A percentile compares a stretch with the other conserved stretches of the same genome.
These are phyloP conservation scores for Pteria penguin DNA, from an alignment of 2,888 invertebrate species.

Conservation along the genomic window DNA sequence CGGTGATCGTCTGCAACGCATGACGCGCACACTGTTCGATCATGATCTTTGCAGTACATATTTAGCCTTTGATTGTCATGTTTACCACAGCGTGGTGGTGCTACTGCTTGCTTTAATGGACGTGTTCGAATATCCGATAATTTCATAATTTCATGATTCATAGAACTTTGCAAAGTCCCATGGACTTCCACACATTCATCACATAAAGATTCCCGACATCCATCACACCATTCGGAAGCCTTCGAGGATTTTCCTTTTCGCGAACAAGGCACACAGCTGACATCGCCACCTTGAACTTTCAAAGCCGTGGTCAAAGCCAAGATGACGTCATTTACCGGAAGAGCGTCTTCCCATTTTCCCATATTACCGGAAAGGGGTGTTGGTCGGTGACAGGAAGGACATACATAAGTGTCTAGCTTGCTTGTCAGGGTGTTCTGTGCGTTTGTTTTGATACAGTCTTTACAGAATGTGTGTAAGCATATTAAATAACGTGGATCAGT, in stretches of 20 bases:
- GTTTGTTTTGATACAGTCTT: conserved; percentile 25
- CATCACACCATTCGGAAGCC: conserved; percentile 53
- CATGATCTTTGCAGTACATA: conserved; percentile 53
- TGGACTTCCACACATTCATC: conserved; percentile 53
- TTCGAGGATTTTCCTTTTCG: conserved; percentile 41
- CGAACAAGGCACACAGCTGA: conserved; percentile 53
- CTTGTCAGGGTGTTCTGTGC: neutral
- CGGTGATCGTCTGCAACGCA: conserved; percentile 52
- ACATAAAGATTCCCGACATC: conserved; percentile 56
- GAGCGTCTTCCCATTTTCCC: conserved; percentile 40
- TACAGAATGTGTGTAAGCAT: conserved; percentile 42
- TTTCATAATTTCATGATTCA: conserved; percentile 43
- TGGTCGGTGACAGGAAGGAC: conserved; percentile 30
- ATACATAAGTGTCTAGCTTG: conserved; percentile 11
- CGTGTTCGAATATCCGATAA: conserved; percentile 40
- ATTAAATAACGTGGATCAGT: conserved; percentile 30
- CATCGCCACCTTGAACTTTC: conserved; percentile 42
- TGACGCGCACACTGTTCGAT: conserved; percentile 51
- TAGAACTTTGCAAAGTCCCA: conserved; percentile 56
- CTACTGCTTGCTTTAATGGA: conserved; percentile 45
- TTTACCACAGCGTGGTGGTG: conserved; percentile 42
- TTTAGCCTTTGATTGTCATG: conserved; percentile 54
- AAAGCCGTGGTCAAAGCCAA: conserved; percentile 47
- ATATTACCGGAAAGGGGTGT: neutral
- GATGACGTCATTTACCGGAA: conserved; percentile 52